Evolutionary conservation across 1,140 invertebrate species (phyloP).

Genomic region (Gonioctena quinquepunctata): DNA sequence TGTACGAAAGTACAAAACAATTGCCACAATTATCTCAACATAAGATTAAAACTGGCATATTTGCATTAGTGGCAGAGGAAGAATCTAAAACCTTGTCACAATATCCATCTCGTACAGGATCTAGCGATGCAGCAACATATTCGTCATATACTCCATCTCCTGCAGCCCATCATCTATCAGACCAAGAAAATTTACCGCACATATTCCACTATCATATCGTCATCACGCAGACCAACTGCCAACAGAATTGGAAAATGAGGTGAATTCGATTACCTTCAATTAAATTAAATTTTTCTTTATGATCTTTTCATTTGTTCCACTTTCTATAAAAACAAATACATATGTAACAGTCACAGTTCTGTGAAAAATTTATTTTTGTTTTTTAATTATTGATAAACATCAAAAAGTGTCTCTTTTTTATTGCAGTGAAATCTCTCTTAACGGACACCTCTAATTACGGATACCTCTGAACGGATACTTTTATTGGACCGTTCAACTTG

Average conservation of each 20-base stretch:
- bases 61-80: constrained; percentile 3
- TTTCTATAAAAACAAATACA: neutral
- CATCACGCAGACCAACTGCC: no score
- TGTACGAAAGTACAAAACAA: constrained; percentile 12
- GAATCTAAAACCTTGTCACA: constrained; percentile 4
- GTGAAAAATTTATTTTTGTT: no score
- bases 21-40: neutral
- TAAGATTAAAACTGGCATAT: constrained; percentile 8
- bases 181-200: neutral
- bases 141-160: constrained; percentile 10
- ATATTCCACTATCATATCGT: no score
- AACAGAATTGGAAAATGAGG: no score
- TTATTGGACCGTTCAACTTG: no score
- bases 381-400: no score
- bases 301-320: neutral
- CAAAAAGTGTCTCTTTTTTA: no score
- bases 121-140: constrained; percentile 11
- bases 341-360: no score
- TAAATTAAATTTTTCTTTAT: neutral
- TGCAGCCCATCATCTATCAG: neutral
- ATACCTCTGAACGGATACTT: no score
- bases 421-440: no score
- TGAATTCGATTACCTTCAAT: neutral
- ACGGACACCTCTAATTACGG: no score
- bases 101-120: constrained; percentile 13